Conservation (phyloP, 2,113 vertebrate genomes). For the Sebastes fasciatus region DNA sequence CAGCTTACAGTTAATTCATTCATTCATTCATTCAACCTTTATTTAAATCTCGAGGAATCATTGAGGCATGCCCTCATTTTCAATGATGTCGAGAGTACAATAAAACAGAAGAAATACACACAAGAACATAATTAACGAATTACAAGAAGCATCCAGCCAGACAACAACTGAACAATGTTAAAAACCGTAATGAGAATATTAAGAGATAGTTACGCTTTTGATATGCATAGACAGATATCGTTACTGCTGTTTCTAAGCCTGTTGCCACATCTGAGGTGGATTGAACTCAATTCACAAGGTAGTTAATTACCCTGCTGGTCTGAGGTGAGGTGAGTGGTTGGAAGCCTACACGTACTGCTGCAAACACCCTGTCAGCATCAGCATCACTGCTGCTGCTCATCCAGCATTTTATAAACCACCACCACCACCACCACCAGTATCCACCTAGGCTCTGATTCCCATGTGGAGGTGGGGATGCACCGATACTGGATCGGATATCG, state of each 20-base stretch:
- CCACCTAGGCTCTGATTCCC: conserved; percentile 46
- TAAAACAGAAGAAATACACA: too few species aligned
- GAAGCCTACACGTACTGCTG: neutral
- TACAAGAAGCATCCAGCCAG: too few species aligned
- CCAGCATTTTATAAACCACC: conserved; percentile 16
- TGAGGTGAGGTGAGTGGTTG: neutral
- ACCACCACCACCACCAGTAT: neutral
- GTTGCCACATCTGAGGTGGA: neutral
- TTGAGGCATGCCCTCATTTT: too few species aligned
- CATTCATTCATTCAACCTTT: too few species aligned
- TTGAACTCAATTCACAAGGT: neutral
- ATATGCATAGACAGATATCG: neutral
- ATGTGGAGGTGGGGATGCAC: neutral
- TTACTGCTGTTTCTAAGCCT: neutral
- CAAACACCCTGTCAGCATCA: neutral
- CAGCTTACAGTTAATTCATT: neutral
- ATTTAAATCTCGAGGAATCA: too few species aligned
- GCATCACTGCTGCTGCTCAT: conserved; percentile 1
- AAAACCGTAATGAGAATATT: too few species aligned
- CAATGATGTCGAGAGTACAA: too few species aligned
- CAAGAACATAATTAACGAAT: too few species aligned
- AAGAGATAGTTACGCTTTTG: neutral
- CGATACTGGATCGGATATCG: too few species aligned
- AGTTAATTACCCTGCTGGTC: neutral
- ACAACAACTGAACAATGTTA: too few species aligned